phyloP scores from a whole-genome alignment of 2,888 invertebrate species.

The Folsomia manolachei region DNA sequence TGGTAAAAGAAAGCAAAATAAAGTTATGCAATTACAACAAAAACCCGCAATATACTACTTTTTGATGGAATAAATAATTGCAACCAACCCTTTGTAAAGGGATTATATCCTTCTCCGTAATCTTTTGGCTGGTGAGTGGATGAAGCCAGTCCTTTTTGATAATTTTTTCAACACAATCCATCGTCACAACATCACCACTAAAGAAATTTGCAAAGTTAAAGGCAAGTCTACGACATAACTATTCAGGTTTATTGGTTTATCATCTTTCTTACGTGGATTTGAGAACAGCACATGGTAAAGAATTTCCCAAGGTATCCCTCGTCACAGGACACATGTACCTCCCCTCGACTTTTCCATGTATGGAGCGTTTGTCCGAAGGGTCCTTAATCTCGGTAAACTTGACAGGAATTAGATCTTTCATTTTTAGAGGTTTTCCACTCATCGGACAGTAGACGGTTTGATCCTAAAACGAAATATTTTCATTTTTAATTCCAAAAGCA shows the following conservation, averaged over 20 bases:
- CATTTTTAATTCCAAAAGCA: not conserved
- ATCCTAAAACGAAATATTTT: conserved; percentile 56
- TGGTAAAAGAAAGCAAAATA: no score
- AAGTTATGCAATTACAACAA: conserved; percentile 51
- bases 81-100: conserved; percentile 74
- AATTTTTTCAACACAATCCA: conserved; percentile 94
- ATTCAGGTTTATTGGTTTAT: not conserved
- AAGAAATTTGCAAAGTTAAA: conserved; percentile 34
- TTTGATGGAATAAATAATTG: no score
- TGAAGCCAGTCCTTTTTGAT: conserved; percentile 96
- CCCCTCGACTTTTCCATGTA: conserved; percentile 83
- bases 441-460: conserved; percentile 78
- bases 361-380: conserved; percentile 77
- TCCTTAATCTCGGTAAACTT: conserved; percentile 82
- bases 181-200: conserved; percentile 91
- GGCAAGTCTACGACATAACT: not conserved
- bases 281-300: conserved; percentile 89
- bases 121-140: conserved; percentile 79
- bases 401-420: conserved; percentile 88
- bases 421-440: conserved; percentile 77
- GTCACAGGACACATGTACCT: conserved; percentile 98
- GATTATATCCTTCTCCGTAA: conserved; percentile 89
- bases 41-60: no score
- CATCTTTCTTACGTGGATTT: conserved; percentile 73
- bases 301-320: conserved; percentile 90